Conservation (phyloP, 2,113 vertebrate genomes). For the Alligator sinensis region DNA sequence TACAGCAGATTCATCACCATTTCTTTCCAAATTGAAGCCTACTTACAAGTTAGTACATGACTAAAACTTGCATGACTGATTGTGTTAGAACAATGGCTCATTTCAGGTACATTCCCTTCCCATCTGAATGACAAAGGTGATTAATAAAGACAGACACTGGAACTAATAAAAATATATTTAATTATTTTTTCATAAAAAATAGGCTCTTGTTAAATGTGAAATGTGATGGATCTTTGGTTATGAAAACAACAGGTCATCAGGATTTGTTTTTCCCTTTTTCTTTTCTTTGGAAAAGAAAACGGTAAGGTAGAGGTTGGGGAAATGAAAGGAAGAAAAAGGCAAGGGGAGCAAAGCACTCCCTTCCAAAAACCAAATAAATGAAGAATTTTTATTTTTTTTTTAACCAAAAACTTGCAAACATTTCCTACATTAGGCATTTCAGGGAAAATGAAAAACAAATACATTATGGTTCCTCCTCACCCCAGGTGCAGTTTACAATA, state of each 20-base stretch:
- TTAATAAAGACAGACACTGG: not conserved
- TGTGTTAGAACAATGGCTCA: not conserved
- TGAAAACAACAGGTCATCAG: not conserved
- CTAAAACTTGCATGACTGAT: not conserved
- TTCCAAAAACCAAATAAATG: not conserved
- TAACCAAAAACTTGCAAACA: not conserved
- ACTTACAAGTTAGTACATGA: not conserved
- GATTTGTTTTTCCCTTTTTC: fast-evolving
- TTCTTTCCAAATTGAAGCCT: not conserved
- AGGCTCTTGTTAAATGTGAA: not conserved
- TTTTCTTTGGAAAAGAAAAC: fast-evolving
- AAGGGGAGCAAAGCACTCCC: not conserved
- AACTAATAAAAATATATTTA: not conserved
- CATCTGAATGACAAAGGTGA: not conserved
- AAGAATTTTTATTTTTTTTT: not conserved
- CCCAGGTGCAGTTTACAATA: not conserved
- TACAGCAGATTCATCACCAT: not conserved
- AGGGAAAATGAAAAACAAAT: no score
- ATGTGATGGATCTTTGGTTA: not conserved
- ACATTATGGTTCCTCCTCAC: not conserved
- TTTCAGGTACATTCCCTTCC: not conserved
- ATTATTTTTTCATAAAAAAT: not conserved
- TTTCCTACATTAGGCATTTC: no score
- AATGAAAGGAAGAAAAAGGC: not conserved
- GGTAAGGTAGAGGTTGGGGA: not conserved